Conservation (phyloP, 2,113 vertebrate species). For the Bubo scandiacus region DNA sequence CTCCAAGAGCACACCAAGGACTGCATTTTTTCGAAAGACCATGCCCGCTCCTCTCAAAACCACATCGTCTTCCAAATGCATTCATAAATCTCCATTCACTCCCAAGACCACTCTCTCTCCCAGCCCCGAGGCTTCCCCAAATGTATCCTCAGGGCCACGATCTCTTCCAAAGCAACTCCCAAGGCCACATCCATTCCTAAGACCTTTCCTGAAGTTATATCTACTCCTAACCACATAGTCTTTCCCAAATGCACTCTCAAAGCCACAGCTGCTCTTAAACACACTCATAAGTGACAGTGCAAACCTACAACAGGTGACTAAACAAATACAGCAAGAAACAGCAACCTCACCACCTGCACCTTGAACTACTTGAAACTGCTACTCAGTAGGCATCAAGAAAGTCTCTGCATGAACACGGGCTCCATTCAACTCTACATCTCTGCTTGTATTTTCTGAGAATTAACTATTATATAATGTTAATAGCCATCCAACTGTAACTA, state of each 20-base stretch:
- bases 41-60: not conserved
- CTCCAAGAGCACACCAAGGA: not conserved
- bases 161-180: not conserved
- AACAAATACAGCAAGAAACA: not conserved
- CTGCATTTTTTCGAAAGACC: not conserved
- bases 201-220: not conserved
- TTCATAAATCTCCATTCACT: not conserved
- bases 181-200: not conserved
- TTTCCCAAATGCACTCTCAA: not conserved
- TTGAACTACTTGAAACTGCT: not conserved
- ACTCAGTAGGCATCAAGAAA: not conserved
- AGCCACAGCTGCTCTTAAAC: not conserved
- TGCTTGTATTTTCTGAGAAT: not conserved
- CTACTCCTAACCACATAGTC: not conserved
- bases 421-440: not conserved
- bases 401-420: not conserved
- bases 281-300: not conserved
- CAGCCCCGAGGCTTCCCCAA: not conserved
- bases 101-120: not conserved
- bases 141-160: not conserved
- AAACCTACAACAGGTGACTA: not conserved
- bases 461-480: not conserved
- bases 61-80: not conserved
- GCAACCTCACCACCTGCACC: not conserved
- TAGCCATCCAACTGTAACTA: not conserved